Evolutionary conservation across 2,888 invertebrate genomes (phyloP), one percentile per base, ranked within the genome.

Genomic region (Alsophila aescularia): DNA sequence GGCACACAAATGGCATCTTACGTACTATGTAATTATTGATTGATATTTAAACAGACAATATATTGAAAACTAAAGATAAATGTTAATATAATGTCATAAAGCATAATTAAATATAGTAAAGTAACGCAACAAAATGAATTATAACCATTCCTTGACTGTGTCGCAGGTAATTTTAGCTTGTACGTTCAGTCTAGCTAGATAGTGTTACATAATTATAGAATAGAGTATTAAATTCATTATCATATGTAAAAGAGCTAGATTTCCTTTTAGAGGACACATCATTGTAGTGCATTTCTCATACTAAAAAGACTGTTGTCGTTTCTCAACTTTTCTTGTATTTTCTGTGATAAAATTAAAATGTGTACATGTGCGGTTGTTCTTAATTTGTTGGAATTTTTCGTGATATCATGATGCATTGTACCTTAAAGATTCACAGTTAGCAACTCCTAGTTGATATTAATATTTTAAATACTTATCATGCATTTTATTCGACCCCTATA

Each of bases 41-140:
- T 55, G 53, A 58, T 54, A 62, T 52, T 55, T 66, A 60, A 67
- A 2, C 24, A 68, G 79, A 83, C 85, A 83, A 82, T 82, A 79
- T 72, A 67, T 67, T 53, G 54, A 66, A 63, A 75, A 60, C 62
- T 65, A 72, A 75, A 39, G 24, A 67, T 39, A 64, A 54, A 42
- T 9, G 12, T 64, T 62, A 69, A 60, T 71, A 66, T 60, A 65
- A 66, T 57, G 62, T 69, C 66, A 52, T 58, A 66, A 67, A 60
- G 65, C 70, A 74, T 81, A 76, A 75, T 72, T 67, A 32, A 37
- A 16, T 32, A 13, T 32, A 32, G 10, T 70, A 72, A 63, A 51
- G 61, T 68, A 78, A 79, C 77, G 80, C 82, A 83, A 82, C 80
- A 83, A 80, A 43, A 42, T 42, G 9, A 43, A 36, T 54, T 41